Conservation (phyloP, 2,113 vertebrate genomes). For the Isurus oxyrinchus region DNA sequence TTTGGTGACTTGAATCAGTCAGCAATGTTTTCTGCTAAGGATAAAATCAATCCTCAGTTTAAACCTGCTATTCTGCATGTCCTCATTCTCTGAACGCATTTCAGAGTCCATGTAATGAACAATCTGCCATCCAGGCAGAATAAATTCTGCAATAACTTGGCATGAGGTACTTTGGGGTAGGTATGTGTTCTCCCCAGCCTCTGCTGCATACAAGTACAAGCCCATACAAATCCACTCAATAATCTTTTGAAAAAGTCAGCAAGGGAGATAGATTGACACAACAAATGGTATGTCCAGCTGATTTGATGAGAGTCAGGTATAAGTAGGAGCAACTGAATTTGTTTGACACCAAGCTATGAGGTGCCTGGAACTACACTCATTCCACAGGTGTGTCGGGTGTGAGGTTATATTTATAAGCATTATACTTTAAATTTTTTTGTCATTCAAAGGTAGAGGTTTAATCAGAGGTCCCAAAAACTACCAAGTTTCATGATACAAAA, state of each 20-base stretch:
- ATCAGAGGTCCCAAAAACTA: not conserved
- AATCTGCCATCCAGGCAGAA: not conserved
- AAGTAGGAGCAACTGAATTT: not conserved
- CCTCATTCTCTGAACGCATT: not conserved
- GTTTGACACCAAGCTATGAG: not conserved
- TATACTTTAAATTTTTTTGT: not conserved
- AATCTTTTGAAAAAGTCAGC: not conserved
- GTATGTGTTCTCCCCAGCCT: not conserved
- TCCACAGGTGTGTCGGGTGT: not conserved
- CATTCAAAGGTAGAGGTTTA: not conserved
- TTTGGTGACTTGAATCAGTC: constrained; percentile 71
- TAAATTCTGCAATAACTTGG: not conserved
- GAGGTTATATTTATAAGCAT: not conserved
- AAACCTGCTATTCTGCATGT: not conserved
- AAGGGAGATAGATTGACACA: not conserved
- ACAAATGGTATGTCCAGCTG: not conserved
- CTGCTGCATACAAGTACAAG: not conserved
- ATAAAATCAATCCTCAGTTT: constrained; percentile 31
- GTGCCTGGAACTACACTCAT: not conserved
- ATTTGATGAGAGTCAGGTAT: not conserved
- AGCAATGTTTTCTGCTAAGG: constrained; percentile 80
- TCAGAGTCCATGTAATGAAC: not conserved
- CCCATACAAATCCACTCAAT: not conserved
- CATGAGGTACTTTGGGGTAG: not conserved
- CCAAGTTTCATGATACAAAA: not conserved